A percentile compares a stretch with the other conserved stretches of the same genome.
These are phyloP conservation scores for Erithacus rubecula DNA, from an alignment of 2,797 vertebrate species.

Conservation along the genomic window DNA sequence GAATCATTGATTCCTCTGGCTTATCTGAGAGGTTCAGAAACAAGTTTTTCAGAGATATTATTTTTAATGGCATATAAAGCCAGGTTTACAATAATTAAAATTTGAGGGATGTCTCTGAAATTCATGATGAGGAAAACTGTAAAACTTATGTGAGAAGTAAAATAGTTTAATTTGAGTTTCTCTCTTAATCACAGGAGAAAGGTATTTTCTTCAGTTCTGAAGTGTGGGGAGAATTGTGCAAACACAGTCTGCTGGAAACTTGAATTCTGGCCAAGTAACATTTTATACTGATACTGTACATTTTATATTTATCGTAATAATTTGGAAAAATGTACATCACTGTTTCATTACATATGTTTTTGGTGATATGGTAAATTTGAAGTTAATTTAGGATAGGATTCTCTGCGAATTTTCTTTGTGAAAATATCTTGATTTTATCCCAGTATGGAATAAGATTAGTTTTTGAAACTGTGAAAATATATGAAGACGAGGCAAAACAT, in stretches of 20 bases:
- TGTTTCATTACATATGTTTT: neutral
- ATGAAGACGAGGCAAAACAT: neutral
- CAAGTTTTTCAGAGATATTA: neutral
- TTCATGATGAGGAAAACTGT: neutral
- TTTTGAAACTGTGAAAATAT: neutral
- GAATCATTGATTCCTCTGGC: neutral
- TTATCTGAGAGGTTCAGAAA: neutral
- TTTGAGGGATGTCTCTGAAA: neutral
- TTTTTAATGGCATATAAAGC: neutral
- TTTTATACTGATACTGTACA: neutral
- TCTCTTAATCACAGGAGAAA: neutral
- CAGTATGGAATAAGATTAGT: neutral
- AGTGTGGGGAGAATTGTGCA: neutral
- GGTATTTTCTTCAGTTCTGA: neutral
- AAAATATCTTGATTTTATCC: neutral
- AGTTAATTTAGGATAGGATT: neutral
- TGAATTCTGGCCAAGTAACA: neutral
- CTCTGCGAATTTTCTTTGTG: neutral
- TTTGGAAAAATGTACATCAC: rapidly evolving
- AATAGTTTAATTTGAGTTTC: neutral
- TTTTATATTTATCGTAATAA: neutral
- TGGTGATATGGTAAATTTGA: neutral
- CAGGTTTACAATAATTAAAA: neutral
- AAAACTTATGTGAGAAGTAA: neutral
- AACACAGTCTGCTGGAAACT: neutral